Percentiles rank a stretch among this genome's conserved stretches.
Conservation (phyloP, 2,888 invertebrate species). For the Tachina grossa region DNA sequence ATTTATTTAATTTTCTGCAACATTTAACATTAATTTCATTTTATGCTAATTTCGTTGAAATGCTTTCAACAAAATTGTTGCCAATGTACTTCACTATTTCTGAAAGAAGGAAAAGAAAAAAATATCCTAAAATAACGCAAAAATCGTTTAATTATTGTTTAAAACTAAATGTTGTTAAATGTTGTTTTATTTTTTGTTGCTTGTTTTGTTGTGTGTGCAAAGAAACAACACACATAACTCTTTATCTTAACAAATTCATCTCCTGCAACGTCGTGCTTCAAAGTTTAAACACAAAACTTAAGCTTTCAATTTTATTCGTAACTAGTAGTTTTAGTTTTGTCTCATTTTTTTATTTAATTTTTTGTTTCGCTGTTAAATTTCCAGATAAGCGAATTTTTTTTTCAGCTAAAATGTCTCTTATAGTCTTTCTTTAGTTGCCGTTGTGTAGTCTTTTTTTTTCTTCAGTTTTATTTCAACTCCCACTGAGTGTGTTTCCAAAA, state of each 20-base stretch:
- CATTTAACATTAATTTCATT: background rate
- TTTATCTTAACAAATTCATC: constrained; percentile 69
- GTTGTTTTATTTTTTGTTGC: constrained; percentile 14
- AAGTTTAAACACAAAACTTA: constrained; percentile 60
- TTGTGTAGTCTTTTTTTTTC: constrained; percentile 4
- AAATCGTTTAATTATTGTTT: constrained; percentile 62
- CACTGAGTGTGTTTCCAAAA: constrained; percentile 56
- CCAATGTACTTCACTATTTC: background rate
- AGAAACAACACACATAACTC: background rate
- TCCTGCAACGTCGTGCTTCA: constrained; percentile 62
- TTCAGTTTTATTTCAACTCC: constrained; percentile 58
- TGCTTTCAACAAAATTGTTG: constrained; percentile 21
- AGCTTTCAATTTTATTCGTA: constrained; percentile 63
- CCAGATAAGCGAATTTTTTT: constrained; percentile 52
- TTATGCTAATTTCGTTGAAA: constrained; percentile 39
- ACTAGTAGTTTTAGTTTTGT: constrained; percentile 48
- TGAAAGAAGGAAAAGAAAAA: background rate
- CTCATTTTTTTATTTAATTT: constrained; percentile 10
- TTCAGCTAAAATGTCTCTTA: constrained; percentile 42
- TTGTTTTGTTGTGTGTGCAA: background rate
- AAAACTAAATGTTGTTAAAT: constrained; percentile 31
- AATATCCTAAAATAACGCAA: background rate
- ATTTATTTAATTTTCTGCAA: background rate
- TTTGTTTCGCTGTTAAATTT: constrained; percentile 19
- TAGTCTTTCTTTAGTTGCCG: constrained; percentile 23